phyloP scores from a whole-genome alignment of 2,113 vertebrate genomes.

The Excalfactoria chinensis region DNA sequence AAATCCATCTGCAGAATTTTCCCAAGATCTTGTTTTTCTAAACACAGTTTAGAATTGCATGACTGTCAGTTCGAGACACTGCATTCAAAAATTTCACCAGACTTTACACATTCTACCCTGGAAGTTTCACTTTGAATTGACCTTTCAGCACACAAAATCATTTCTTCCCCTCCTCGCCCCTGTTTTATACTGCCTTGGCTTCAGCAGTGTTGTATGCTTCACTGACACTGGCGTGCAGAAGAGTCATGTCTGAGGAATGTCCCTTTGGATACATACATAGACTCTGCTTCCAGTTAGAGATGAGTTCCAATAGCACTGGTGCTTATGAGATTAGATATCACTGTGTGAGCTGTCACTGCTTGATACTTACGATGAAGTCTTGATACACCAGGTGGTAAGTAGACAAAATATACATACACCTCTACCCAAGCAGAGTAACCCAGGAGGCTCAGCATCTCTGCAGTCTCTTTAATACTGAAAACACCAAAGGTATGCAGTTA shows the following conservation, averaged over 20 bases:
- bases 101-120: background rate
- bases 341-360: background rate
- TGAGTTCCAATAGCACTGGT: background rate
- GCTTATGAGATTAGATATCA: background rate
- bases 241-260: background rate
- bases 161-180: background rate
- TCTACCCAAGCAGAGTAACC: background rate
- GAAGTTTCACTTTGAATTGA: background rate
- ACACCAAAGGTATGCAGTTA: background rate
- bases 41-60: background rate
- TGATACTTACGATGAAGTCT: background rate
- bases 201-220: background rate
- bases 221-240: background rate
- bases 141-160: background rate
- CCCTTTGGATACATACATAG: background rate
- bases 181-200: background rate
- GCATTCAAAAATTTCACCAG: background rate
- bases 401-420: background rate
- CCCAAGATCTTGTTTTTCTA: background rate
- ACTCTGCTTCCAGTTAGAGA: background rate
- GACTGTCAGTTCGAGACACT: background rate
- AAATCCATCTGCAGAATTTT: background rate
- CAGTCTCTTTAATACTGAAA: conserved; percentile 38
- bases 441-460: background rate
- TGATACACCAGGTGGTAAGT: background rate